Percentiles rank a stretch among this genome's conserved stretches.
Conservation (phyloP, 2,797 vertebrate species). For the Lindbergichthys nudifrons region DNA sequence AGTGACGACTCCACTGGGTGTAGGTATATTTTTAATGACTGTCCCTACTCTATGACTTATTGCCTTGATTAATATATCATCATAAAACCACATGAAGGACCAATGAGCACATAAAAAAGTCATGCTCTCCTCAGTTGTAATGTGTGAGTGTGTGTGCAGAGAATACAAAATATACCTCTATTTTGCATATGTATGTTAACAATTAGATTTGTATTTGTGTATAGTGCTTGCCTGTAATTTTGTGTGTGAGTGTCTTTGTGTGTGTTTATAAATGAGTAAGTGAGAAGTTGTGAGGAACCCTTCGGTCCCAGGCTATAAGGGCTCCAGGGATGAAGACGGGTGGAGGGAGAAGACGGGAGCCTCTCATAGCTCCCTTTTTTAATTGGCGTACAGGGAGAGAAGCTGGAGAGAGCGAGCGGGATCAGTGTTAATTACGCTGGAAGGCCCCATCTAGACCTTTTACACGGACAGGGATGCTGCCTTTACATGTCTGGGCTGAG, state of each 20-base stretch:
- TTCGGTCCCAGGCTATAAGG: conserved; percentile 60
- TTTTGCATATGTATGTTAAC: conserved; percentile 67
- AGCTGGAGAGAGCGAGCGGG: conserved; percentile 44
- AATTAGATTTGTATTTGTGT: conserved; percentile 57
- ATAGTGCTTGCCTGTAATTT: conserved; percentile 26
- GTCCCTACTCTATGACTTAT: conserved; percentile 65
- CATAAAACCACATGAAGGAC: conserved; percentile 78
- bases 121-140: conserved; percentile 39
- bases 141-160: conserved; percentile 56
- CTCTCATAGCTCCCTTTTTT: conserved; percentile 60
- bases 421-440: conserved; percentile 88
- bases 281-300: conserved; percentile 45
- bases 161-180: conserved; percentile 35
- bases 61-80: conserved; percentile 86
- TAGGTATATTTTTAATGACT: conserved; percentile 74
- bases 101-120: conserved; percentile 64
- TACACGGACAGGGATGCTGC: conserved; percentile 83
- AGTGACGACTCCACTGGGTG: conserved; percentile 61
- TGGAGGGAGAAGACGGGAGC: conserved; percentile 35
- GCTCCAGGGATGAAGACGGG: conserved; percentile 53
- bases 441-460: conserved; percentile 86
- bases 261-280: conserved; percentile 54
- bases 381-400: conserved; percentile 72
- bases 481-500: conserved; percentile 80
- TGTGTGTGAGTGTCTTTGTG: conserved; percentile 36